A percentile compares a stretch with the other conserved stretches of the same genome.
phyloP scores from a whole-genome alignment of 2,888 invertebrate genomes.

The Glaucopsyche alexis region DNA sequence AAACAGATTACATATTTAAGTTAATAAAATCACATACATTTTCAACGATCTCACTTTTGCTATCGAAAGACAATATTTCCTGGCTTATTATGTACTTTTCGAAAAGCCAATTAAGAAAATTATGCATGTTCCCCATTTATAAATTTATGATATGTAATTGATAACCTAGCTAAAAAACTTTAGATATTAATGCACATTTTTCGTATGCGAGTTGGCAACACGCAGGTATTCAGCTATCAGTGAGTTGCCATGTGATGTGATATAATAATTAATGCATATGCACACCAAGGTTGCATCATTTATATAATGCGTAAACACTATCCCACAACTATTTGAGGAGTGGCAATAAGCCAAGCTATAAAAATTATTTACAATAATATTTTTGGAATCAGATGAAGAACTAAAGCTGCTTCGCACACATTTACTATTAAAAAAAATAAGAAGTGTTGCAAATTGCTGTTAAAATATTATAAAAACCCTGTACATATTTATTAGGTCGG shows the following conservation, averaged over 20 bases:
- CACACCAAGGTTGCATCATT: conserved; percentile 24
- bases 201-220: conserved; percentile 11
- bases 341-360: conserved; percentile 20
- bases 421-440: background rate
- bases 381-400: conserved; percentile 5
- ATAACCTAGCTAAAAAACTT: no score
- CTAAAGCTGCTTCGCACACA: background rate
- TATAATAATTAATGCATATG: conserved; percentile 6
- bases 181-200: background rate
- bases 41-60: no score
- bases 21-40: no score
- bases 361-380: conserved; percentile 6
- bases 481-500: no score
- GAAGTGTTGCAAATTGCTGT: background rate
- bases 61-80: no score
- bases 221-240: background rate
- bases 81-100: no score
- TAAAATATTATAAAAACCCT: background rate
- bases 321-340: background rate
- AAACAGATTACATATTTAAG: no score
- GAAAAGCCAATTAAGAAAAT: no score
- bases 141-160: no score
- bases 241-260: background rate
- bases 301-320: conserved; percentile 19
- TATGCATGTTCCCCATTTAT: no score